Conservation (phyloP, 2,113 vertebrate species). For the Pygoscelis adeliae region DNA sequence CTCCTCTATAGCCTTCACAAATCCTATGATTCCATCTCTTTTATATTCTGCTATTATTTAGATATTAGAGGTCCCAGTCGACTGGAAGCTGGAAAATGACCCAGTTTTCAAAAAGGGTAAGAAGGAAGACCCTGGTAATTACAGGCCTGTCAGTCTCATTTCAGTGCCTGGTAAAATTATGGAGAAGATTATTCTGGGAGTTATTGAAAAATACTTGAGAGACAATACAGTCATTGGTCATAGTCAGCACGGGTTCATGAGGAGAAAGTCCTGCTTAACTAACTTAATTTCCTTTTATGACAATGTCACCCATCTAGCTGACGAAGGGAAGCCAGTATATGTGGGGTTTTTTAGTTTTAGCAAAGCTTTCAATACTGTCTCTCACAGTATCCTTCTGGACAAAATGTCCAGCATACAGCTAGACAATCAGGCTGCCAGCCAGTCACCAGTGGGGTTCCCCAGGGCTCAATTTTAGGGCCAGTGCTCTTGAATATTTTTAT, state of each 20-base stretch:
- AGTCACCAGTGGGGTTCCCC: neutral
- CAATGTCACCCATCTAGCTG: neutral
- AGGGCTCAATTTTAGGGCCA: neutral
- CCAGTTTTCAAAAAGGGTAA: neutral
- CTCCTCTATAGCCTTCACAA: neutral
- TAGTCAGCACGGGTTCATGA: neutral
- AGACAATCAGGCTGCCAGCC: neutral
- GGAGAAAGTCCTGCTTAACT: neutral
- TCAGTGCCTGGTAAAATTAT: neutral
- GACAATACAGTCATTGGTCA: neutral
- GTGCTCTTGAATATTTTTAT: neutral
- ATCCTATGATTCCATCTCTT: neutral
- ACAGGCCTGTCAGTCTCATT: neutral
- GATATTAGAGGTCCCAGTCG: neutral
- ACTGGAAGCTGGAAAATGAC: neutral
- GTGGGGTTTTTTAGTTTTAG: neutral
- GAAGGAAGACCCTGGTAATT: neutral
- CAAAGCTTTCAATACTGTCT: neutral
- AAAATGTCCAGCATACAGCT: neutral
- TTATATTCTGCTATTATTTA: neutral
- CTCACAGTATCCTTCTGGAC: neutral
- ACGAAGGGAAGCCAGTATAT: neutral
- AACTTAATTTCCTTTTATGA: neutral
- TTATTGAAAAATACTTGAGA: neutral
- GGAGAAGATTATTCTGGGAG: neutral